Base-by-base conservation (phyloP, 2,113 vertebrate species). In the Syngnathus scovelli region DNA sequence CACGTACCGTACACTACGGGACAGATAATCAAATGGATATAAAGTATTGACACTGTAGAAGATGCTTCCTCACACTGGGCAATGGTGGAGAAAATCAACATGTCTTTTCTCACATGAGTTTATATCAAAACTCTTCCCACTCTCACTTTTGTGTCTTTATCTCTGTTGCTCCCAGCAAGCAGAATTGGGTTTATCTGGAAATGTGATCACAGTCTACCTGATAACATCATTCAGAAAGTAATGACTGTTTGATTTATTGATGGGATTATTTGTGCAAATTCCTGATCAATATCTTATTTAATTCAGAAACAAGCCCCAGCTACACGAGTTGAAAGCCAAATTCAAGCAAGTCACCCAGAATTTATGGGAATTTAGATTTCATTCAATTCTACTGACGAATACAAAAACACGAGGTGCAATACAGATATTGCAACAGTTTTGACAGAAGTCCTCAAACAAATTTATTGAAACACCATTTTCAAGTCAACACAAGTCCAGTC, bases 181-280 rank as follows among this genome's bases (percentile, higher is more conserved):
- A 7, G 68, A 81, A 75, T 77, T 75, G 66, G 52, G 64, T 64
- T 71, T 69, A 75, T 85, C 61, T 69, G 27, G 27, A 33, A 33
- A 33, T 33, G 78, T 71, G 72, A 77, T 75, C 75, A 80, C 13
- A 49, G 73, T 51, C 73, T 78, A 70, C 86, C 84, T 76, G 70
- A 73, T 67, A 68, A 54, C 38, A 56, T 63, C 3, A 33, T 33
- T 33, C 75, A 78, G 70, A 72, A 80, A 79, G 70, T 56, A 71
- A 67, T 39, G 16, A 23, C 33, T 37, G 6, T 5, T 67, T 86
- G 81, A 83, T 86, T 85, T 86, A 84, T 87, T 83, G 82, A 87
- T 86, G 61, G 54, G 69, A 77, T 86, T 86, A 78, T 77, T 79
- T 78, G 78, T 78, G 58, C 74, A 66, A 78, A 69, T 69, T 7